These are phyloP conservation scores for Ceratosolen fusciceps DNA, from an alignment of 1,140 invertebrate genomes.

Conservation along the genomic window DNA sequence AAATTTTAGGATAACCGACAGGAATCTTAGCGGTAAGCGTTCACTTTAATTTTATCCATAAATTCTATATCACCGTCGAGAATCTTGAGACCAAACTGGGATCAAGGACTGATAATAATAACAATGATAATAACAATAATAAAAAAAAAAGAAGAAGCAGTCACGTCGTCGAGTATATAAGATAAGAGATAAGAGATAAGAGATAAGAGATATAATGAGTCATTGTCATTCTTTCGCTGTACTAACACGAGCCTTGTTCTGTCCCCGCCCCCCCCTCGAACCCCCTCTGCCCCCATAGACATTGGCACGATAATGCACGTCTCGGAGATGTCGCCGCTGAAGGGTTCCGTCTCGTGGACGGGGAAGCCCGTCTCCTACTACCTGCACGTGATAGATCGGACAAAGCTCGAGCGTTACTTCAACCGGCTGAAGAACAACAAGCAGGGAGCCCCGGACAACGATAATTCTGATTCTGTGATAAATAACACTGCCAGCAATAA, in stretches of 20 bases:
- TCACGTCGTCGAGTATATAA: no score
- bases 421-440: slow-evolving; percentile 90
- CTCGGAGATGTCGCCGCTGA: slow-evolving; percentile 92
- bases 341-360: slow-evolving; percentile 98
- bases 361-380: slow-evolving; percentile 98
- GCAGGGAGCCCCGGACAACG: slow-evolving; percentile 76
- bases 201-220: no score
- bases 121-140: no score
- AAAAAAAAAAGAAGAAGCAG: no score
- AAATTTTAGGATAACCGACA: slow-evolving; percentile 97
- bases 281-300: slow-evolving; percentile 85
- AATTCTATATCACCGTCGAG: no score
- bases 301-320: slow-evolving; percentile 99
- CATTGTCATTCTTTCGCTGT: no score
- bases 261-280: no score
- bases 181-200: no score
- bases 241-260: no score
- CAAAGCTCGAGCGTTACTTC: slow-evolving; percentile 96
- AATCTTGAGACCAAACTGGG: no score
- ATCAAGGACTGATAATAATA: no score
- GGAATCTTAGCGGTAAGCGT: slow-evolving; percentile 81
- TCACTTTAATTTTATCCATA: neutral
- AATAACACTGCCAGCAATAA: slow-evolving; percentile 69
- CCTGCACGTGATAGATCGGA: slow-evolving; percentile 96
- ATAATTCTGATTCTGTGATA: slow-evolving; percentile 70